Percentiles rank a stretch among this genome's conserved stretches.
Evolutionary conservation across 64 coral and sea anemone species (phyloP).

Genomic region (Astreopora myriophthalma): DNA sequence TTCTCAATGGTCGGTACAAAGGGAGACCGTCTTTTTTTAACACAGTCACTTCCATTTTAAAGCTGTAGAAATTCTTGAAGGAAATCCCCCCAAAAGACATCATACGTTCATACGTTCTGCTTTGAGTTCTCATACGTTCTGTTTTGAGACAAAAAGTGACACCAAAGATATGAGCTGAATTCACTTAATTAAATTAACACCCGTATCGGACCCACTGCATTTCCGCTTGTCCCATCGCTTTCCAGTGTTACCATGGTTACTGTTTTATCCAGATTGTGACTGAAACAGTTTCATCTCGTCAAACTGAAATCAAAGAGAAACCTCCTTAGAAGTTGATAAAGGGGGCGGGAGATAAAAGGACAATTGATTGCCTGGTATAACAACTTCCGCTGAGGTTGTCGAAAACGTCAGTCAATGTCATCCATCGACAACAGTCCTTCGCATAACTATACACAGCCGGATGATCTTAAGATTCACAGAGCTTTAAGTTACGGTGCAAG

Average conservation of each 20-base stretch:
- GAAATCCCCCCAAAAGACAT: not conserved
- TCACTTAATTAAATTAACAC: slow-evolving; percentile 25
- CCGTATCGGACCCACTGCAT: not conserved
- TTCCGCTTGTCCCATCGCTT: not conserved
- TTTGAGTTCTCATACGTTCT: not conserved
- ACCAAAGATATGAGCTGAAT: not conserved
- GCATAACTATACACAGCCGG: too few relatives aligned
- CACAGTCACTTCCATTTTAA: not conserved
- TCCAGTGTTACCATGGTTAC: not conserved
- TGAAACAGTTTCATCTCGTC: slow-evolving; percentile 4
- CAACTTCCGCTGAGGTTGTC: too few relatives aligned
- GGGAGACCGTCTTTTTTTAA: not conserved
- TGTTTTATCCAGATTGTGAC: not conserved
- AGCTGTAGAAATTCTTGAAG: not conserved
- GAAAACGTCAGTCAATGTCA: too few relatives aligned
- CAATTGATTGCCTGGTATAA: too few relatives aligned
- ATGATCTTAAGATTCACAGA: too few relatives aligned
- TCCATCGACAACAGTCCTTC: too few relatives aligned
- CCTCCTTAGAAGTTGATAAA: not conserved
- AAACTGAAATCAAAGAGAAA: slow-evolving; percentile 26
- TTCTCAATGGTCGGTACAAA: too few relatives aligned
- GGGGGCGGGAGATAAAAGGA: too few relatives aligned
- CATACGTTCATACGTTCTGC: not conserved
- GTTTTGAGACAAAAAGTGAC: not conserved
- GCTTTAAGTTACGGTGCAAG: too few relatives aligned